Base-by-base conservation (phyloP, 2,113 vertebrate species). In the Corythoichthys intestinalis region DNA sequence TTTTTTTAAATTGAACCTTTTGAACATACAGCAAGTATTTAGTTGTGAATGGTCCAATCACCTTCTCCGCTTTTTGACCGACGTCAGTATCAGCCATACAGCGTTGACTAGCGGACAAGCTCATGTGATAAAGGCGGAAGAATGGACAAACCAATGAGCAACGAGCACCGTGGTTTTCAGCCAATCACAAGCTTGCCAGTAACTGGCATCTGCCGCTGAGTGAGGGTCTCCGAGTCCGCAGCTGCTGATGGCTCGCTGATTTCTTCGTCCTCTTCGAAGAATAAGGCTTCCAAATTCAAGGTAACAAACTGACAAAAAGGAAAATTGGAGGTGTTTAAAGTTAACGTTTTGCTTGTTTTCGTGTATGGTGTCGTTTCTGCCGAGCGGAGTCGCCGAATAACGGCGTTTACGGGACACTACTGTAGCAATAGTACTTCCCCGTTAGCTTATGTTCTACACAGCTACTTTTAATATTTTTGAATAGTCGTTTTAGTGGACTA, bases 171-270 rank as follows among this genome's bases (percentile, higher is more conserved):
- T 61, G 53, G 28, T 10, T 2, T 3, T 35, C 8, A 76, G 0
- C 90, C 91, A 91, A 92, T 91, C 72, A 79, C 58, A 34, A 62
- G 44, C 28, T 4, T 3, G 72, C 50, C 48, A 63, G 71, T 41
- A 52, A 2, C 56, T 59, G 70, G 8, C 44, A 5, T 38, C 12
- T 9, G 61, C 2, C 38, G 58, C 71, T 64, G 67, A 65, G 64
- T 77, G n/a, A 58, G 17, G 72, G 64, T 59, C 57, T 62, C 68
- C 60, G 4, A 54, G n/a, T n/a, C n/a, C n/a, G n/a, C n/a, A 41
- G 65, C 52, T 49, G 35, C 59, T 50, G 12, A 67, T 59, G 65
- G 58, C 17, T 28, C 9, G 10, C n/a, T 39, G 35, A 39, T 50
- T 66, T 66, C 35, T 53, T 66, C 56, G 46, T 52, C 52, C 49